These are phyloP conservation scores for Prunella fulvescens DNA, from an alignment of 2,113 vertebrate species.

Conservation along the genomic window DNA sequence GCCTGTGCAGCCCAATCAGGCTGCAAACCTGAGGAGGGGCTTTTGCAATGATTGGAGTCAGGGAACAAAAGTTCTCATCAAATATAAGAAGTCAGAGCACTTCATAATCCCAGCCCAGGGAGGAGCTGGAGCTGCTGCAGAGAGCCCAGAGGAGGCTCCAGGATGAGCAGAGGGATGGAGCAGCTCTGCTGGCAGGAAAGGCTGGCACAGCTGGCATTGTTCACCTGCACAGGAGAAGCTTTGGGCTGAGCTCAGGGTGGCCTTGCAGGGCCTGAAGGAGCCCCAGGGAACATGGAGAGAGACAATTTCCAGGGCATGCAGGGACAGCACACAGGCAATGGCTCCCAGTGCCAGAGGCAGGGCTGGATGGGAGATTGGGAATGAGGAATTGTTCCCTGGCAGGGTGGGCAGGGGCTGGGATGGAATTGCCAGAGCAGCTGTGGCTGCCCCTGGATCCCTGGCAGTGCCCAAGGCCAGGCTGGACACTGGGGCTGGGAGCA, in stretches of 20 bases:
- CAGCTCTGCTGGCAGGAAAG: neutral
- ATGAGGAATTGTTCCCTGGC: neutral
- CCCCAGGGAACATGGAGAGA: neutral
- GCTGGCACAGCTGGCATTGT: neutral
- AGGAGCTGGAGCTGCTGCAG: neutral
- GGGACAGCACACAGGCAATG: neutral
- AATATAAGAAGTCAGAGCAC: neutral
- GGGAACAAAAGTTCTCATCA: neutral
- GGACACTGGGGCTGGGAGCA: neutral
- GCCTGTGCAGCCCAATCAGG: neutral
- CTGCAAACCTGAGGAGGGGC: neutral
- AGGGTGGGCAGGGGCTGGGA: fast-evolving
- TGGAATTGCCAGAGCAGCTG: neutral
- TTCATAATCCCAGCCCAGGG: neutral
- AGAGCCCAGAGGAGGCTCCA: neutral
- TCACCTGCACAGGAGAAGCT: neutral
- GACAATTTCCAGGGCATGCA: neutral
- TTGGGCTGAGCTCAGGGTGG: neutral
- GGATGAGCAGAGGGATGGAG: neutral
- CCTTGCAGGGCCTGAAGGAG: neutral
- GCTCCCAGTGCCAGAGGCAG: neutral
- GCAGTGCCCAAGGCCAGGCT: neutral
- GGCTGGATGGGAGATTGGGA: neutral
- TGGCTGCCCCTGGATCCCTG: neutral
- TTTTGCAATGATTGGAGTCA: neutral